Base-by-base conservation (phyloP, 2,113 vertebrate genomes). In the Oreochromis tanganicae region DNA sequence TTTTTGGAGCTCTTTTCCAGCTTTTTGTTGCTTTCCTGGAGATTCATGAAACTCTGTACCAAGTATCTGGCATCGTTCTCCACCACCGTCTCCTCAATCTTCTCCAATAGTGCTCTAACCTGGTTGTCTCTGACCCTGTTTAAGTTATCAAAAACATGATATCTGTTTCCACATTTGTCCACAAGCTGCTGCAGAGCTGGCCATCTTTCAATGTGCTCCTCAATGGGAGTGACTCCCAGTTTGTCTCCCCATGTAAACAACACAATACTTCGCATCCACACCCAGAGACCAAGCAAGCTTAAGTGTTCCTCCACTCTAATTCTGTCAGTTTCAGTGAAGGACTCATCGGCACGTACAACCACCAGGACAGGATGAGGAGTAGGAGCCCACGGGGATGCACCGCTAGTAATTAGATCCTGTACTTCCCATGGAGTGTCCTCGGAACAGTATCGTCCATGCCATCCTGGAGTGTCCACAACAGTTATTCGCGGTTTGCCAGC, bases 201-300 rank as follows among this genome's bases (percentile, higher is more conserved):
- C 93, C 93, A 94, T 32, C 68, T 85, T 81, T 93, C 87, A 5
- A 92, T 88, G 81, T 93, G 91, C 80, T 88, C 78, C 57, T 94
- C 92, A 4, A 93, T 82, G 54, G 91, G 19, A 9, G 86, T 73
- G 57, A 3, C 43, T 34, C 93, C 85, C 12, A 93, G 87, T 82
- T 66, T 85, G 84, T 93, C 92, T 32, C 90, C 91, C 84, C 90
- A 85, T 1, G 92, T 93, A 71, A 94, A 93, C 29, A 93, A 73
- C 54, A 92, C 80, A 1, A 92, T 79, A 36, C 61, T 46, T 52
- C 83, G 73, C 41, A 73, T 56, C 88, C 90, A 92, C 2, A 17
- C 71, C 48, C 63, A 78, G 13, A 11, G 3, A 24, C 90, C 84
- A 1, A 91, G 66, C 19, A 83, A 54, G n/a, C 24, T 81, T 71